These are phyloP conservation scores for Papilio machaon DNA, from an alignment of 1,140 invertebrate genomes.

Conservation along the genomic window DNA sequence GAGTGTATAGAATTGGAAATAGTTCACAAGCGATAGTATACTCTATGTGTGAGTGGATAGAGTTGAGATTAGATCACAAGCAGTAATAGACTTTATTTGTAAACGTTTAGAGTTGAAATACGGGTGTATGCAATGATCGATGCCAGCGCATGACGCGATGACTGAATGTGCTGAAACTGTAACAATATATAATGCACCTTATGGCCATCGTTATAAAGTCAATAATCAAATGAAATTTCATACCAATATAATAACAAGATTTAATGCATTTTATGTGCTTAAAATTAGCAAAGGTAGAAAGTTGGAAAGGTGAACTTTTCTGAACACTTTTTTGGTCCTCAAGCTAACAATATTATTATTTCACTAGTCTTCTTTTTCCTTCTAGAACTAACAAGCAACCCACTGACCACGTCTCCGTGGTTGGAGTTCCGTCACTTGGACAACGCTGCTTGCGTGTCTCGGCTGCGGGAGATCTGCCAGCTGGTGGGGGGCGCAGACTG, in stretches of 20 bases:
- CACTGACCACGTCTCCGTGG: conserved; percentile 76
- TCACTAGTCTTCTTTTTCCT: neutral
- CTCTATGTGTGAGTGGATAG: neutral
- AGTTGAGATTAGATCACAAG: neutral
- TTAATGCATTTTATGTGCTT: too few species aligned
- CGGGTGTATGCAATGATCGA: neutral
- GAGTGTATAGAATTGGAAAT: neutral
- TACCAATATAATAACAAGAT: too few species aligned
- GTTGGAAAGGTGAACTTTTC: too few species aligned
- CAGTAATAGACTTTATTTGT: neutral
- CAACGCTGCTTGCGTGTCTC: conserved; percentile 62
- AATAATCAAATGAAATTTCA: neutral
- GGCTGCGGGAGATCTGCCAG: conserved; percentile 80
- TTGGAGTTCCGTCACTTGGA: conserved; percentile 83
- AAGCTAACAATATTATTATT: too few species aligned
- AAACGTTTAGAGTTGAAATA: neutral
- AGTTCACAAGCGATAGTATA: neutral
- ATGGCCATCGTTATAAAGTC: neutral
- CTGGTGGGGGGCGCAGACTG: conserved; percentile 81
- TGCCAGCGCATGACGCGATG: too few species aligned
- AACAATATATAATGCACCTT: neutral
- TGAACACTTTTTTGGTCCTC: neutral
- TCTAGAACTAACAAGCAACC: conserved; percentile 49
- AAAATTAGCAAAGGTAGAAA: too few species aligned
- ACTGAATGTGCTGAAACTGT: neutral